Base-by-base conservation (phyloP, 2,797 vertebrate species). In the Chaunax sp. region DNA sequence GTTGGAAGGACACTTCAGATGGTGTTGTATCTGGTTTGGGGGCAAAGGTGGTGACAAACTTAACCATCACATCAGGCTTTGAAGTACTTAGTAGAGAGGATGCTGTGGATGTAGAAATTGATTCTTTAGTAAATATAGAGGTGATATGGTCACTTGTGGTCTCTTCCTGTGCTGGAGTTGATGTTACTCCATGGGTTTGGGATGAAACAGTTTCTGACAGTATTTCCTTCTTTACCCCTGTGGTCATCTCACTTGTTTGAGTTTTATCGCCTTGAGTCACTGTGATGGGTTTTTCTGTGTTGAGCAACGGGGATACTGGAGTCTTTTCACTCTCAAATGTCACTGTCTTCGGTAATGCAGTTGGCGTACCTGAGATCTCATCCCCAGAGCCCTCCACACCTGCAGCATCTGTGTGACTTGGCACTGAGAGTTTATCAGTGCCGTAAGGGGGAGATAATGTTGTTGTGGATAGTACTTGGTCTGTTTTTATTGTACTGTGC, bases 11-110 rank as follows among this genome's bases (percentile, higher is more conserved):
- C 33, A 58, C 50, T 2, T 74, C 69, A 23, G 65, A 8, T 12
- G 57, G 56, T 50, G 64, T 71, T 57, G 66, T 59, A 43, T 83
- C 68, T 65, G 25, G 54, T 69, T 69, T 55, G 49, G 83, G 53
- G 68, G 65, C 43, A 66, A 84, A 80, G 16, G 78, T 85, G 26
- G 83, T 69, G 30, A 79, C 82, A 85, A 79, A 75, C 35, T 83
- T 69, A 49, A 84, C 30, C 3, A 40, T 49, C 23, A 67, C 55
- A 23, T 76, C 74, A 20, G 69, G 72, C 16, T 67, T 54, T 55
- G 75, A 20, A 45, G 78, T 75, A 40, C 33, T 78, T 56, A 70
- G 52, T 47, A 61, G 46, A 43, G 54, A 58, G 37, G 62, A 33
- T 10, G 23, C 41, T 25, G 66, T 55, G 12, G 50, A 28, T 66